These are phyloP conservation scores for Syrphus vitripennis DNA, from an alignment of 2,888 invertebrate species.

Conservation along the genomic window DNA sequence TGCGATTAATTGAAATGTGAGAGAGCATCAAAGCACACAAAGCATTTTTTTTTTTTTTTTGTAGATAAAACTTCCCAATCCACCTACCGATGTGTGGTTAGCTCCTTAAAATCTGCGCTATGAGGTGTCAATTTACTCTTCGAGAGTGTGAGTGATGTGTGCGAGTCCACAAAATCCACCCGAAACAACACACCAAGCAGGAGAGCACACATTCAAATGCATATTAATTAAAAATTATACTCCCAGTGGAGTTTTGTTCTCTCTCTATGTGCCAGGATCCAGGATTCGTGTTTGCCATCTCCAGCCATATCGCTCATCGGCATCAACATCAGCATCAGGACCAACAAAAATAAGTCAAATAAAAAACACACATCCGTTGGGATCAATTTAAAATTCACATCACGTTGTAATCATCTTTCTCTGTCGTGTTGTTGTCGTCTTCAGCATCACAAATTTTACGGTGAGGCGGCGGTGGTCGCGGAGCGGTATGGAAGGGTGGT, in stretches of 20 bases:
- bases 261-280: neutral
- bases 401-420: constrained; percentile 49
- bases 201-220: constrained; percentile 35
- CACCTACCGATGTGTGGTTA: neutral
- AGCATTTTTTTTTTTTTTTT: neutral
- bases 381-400: constrained; percentile 67
- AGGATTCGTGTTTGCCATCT: constrained; percentile 12
- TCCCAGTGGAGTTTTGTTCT: constrained; percentile 26
- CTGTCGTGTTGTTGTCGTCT: neutral
- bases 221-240: constrained; percentile 69
- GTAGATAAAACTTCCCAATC: neutral
- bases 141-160: constrained; percentile 2
- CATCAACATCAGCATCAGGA: too few species aligned
- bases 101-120: constrained; percentile 22
- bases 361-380: constrained; percentile 3
- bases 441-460: too few species aligned
- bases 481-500: neutral
- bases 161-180: constrained; percentile 27
- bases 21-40: constrained; percentile 48
- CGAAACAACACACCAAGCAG: neutral
- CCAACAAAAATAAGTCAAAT: neutral
- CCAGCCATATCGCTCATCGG: too few species aligned
- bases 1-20: constrained; percentile 59
- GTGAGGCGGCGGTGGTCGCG: too few species aligned
- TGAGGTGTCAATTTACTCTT: constrained; percentile 59